Conservation (phyloP, 92 coral and sea anemone species). For the Plumapathes pennacea region DNA sequence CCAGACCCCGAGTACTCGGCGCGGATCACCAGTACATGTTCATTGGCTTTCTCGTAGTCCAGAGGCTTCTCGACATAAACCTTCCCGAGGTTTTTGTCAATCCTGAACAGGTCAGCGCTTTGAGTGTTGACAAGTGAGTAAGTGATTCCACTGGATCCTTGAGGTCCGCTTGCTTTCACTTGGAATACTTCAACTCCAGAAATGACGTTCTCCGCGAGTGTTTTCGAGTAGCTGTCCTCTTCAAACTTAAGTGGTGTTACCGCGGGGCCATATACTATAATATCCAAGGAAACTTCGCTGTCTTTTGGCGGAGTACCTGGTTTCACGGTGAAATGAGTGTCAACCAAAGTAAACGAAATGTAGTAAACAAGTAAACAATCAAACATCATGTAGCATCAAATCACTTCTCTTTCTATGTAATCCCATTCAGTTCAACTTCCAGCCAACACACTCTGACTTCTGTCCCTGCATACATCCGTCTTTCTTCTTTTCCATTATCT, state of each 20-base stretch:
- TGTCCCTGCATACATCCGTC: too few species aligned
- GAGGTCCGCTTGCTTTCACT: conserved; percentile 56
- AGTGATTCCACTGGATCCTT: conserved; percentile 17
- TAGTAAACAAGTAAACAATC: too few species aligned
- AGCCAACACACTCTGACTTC: too few species aligned
- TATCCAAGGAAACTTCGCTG: conserved; percentile 55
- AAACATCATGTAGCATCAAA: too few species aligned
- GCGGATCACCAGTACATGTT: conserved; percentile 66
- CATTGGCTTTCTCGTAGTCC: conserved; percentile 62
- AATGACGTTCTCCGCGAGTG: conserved; percentile 40
- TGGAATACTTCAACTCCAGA: conserved; percentile 43
- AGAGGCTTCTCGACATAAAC: conserved; percentile 44
- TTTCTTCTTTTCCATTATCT: too few species aligned
- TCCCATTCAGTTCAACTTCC: too few species aligned
- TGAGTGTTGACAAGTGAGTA: conserved; percentile 86
- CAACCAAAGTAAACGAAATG: too few species aligned
- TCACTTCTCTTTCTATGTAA: too few species aligned
- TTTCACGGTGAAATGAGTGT: too few species aligned
- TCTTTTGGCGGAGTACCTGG: conserved; percentile 24
- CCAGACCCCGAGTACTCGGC: conserved; percentile 36
- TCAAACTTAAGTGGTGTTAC: conserved; percentile 39
- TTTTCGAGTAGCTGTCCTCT: conserved; percentile 34
- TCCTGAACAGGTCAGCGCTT: conserved; percentile 52
- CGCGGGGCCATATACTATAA: conserved; percentile 55
- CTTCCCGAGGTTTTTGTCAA: conserved; percentile 53